These are phyloP conservation scores for Petrocephalus schoutedeni DNA, from an alignment of 2,797 vertebrate species.

Conservation along the genomic window DNA sequence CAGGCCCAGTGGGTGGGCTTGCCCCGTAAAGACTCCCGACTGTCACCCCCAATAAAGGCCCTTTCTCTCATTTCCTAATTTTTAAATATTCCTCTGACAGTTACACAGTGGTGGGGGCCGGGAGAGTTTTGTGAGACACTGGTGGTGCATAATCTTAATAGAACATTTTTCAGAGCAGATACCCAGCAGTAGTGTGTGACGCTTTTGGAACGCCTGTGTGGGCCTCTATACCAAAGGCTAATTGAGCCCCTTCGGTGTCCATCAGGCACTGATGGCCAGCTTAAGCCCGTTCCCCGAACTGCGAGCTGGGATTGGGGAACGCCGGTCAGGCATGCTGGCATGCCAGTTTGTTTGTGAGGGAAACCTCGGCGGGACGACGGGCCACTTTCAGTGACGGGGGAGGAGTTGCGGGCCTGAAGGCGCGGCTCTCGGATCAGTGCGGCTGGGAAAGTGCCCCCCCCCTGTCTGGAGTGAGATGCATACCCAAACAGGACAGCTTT, in stretches of 20 bases:
- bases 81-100: background rate
- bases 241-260: background rate
- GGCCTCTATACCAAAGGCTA: background rate
- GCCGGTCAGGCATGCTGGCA: background rate
- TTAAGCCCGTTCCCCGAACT: background rate
- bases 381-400: background rate
- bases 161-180: background rate
- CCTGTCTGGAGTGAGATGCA: background rate
- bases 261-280: background rate
- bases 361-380: background rate
- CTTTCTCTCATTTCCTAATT: constrained; percentile 7
- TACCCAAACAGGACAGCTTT: background rate
- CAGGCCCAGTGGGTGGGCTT: background rate
- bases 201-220: background rate
- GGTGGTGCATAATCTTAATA: constrained; percentile 11
- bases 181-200: background rate
- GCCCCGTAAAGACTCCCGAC: background rate
- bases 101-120: background rate
- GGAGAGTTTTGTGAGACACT: background rate
- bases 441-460: background rate
- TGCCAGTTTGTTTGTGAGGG: background rate
- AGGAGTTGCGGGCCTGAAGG: background rate
- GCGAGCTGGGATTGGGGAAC: background rate
- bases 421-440: background rate
- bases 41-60: background rate